Evolutionary conservation across 1,140 invertebrate species (phyloP).

Genomic region (Cyrtorhinus lividipennis): DNA sequence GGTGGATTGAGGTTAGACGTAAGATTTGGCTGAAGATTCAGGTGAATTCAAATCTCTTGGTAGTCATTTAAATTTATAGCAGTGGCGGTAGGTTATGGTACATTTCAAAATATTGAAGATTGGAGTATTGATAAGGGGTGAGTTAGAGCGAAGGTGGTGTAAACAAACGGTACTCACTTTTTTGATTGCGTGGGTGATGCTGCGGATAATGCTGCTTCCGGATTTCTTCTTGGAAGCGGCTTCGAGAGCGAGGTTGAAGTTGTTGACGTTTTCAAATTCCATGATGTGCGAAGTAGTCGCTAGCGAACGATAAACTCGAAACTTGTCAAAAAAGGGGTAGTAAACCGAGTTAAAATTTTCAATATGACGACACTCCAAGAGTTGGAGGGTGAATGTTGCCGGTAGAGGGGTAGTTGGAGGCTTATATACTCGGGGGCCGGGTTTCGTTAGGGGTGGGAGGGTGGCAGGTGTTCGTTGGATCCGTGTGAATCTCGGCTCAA

Average conservation of each 20-base stretch:
- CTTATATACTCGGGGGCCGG: conserved; percentile 3
- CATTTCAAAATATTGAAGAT: no score
- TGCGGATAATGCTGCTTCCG: not conserved
- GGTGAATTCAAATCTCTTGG: no score
- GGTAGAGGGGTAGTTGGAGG: not conserved
- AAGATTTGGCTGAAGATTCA: no score
- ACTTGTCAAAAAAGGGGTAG: not conserved
- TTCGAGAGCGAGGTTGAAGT: conserved; percentile 19
- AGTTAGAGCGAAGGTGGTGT: not conserved
- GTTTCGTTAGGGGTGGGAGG: not conserved
- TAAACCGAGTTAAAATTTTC: no score
- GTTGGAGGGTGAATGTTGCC: conserved; percentile 2
- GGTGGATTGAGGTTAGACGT: no score
- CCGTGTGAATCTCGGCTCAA: conserved; percentile 12
- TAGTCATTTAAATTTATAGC: no score
- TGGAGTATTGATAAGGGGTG: no score
- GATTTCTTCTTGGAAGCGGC: conserved; percentile 12
- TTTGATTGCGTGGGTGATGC: conserved; percentile 4
- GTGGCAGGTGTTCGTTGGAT: conserved; percentile 12
- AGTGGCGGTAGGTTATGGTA: no score
- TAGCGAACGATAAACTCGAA: no score
- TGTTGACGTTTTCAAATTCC: conserved; percentile 21
- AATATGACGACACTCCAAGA: not conserved
- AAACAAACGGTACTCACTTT: conserved; percentile 18
- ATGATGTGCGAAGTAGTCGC: conserved; percentile 10